Conservation (phyloP, 2,888 invertebrate species). For the Luperina nickerlii region DNA sequence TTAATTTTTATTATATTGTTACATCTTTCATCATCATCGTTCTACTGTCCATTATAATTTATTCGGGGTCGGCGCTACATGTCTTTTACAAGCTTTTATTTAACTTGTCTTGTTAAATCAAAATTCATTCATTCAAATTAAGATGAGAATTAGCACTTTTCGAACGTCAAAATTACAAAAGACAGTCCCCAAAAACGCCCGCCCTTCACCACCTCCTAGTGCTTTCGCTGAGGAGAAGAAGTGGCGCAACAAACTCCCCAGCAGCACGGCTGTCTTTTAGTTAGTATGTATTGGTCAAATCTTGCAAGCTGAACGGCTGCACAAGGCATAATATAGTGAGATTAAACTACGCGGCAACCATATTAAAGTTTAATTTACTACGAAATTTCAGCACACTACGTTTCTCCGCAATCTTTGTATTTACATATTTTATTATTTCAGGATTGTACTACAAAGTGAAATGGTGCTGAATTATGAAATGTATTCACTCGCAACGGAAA, state of each 20-base stretch:
- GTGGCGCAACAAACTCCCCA: too few species aligned
- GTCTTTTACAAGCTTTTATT: too few species aligned
- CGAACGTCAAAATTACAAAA: too few species aligned
- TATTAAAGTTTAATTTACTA: slow-evolving; percentile 15
- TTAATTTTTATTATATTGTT: not conserved
- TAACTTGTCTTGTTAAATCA: too few species aligned
- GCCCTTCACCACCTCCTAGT: too few species aligned
- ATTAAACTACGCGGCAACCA: not conserved
- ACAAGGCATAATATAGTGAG: not conserved
- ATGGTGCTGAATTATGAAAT: slow-evolving; percentile 35
- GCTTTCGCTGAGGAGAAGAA: too few species aligned
- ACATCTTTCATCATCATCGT: not conserved
- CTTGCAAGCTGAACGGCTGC: not conserved
- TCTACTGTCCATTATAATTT: not conserved
- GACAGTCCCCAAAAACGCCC: too few species aligned
- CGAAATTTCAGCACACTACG: slow-evolving; percentile 4
- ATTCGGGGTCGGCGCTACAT: too few species aligned
- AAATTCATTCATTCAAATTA: too few species aligned
- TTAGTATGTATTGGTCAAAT: too few species aligned
- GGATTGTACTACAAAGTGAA: slow-evolving; percentile 13
- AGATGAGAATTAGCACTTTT: too few species aligned
- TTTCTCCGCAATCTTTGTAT: not conserved
- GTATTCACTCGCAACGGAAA: slow-evolving; percentile 35
- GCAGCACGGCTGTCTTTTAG: too few species aligned
- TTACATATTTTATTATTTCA: slow-evolving; percentile 33